Conservation (phyloP, 2,113 vertebrate genomes). For the Nansenia antarctica region DNA sequence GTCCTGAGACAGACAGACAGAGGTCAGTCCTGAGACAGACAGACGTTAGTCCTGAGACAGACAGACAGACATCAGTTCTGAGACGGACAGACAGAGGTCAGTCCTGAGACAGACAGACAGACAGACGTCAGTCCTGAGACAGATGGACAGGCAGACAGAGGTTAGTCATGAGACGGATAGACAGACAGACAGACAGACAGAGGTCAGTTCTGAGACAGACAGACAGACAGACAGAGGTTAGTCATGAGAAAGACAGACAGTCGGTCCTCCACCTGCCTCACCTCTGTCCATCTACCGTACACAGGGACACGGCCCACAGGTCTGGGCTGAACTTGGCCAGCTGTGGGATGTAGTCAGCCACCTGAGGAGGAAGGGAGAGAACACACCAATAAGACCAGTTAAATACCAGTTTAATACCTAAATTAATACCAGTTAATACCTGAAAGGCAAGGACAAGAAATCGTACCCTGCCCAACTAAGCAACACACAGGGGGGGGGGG, state of each 20-base stretch:
- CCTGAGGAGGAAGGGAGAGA: constrained; percentile 71
- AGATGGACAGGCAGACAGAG: background rate
- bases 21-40: constrained; percentile 24
- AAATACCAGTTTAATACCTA: no score
- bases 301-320: constrained; percentile 94
- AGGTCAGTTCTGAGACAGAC: background rate
- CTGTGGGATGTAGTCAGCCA: constrained; percentile 98
- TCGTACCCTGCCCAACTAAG: no score
- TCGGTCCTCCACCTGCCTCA: constrained; percentile 34
- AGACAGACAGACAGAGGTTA: background rate
- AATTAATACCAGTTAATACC: no score
- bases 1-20: background rate
- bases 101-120: background rate
- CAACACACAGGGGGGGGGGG: no score
- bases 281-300: constrained; percentile 98
- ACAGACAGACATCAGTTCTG: background rate
- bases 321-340: constrained; percentile 97
- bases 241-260: background rate
- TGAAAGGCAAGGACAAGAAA: no score
- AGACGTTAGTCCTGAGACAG: background rate
- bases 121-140: background rate
- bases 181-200: background rate
- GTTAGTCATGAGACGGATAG: background rate
- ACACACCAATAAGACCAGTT: background rate
- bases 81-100: constrained; percentile 29